Percentiles rank a stretch among this genome's conserved stretches.
phyloP scores from a whole-genome alignment of 2,888 invertebrate species.

The Pachymerium ferrugineum region DNA sequence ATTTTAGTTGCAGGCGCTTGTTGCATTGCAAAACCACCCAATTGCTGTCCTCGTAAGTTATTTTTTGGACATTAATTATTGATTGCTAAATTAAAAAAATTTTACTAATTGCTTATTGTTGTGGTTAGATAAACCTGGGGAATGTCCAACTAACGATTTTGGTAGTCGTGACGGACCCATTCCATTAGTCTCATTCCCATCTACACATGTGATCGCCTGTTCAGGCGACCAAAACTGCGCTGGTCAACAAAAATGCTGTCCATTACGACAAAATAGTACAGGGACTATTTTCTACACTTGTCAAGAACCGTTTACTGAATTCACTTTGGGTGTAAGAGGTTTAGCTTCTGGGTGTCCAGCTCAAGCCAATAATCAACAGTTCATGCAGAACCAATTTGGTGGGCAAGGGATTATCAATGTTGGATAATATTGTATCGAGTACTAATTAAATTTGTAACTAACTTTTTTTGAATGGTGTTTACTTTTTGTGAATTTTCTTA shows the following conservation, averaged over 20 bases:
- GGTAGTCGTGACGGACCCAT: background rate
- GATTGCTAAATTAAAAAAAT: background rate
- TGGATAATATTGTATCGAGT: no score
- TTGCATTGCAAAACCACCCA: background rate
- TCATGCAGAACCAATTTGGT: no score
- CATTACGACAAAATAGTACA: background rate
- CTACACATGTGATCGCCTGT: background rate
- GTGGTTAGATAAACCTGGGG: background rate
- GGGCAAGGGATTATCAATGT: background rate
- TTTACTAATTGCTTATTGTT: background rate
- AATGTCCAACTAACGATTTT: slow-evolving; percentile 1
- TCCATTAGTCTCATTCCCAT: background rate
- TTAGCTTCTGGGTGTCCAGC: background rate
- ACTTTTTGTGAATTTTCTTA: no score
- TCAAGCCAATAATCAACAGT: no score
- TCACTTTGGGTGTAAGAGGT: background rate
- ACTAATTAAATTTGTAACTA: no score
- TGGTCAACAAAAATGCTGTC: background rate
- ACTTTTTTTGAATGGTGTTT: no score
- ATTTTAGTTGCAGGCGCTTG: background rate
- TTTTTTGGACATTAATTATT: background rate
- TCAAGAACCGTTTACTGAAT: background rate
- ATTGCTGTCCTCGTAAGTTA: background rate
- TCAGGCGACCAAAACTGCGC: background rate
- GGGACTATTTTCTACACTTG: background rate